Evolutionary conservation across 2,113 vertebrate genomes (phyloP), one percentile per base, ranked within the genome.

Genomic region (Agelaius phoeniceus): DNA sequence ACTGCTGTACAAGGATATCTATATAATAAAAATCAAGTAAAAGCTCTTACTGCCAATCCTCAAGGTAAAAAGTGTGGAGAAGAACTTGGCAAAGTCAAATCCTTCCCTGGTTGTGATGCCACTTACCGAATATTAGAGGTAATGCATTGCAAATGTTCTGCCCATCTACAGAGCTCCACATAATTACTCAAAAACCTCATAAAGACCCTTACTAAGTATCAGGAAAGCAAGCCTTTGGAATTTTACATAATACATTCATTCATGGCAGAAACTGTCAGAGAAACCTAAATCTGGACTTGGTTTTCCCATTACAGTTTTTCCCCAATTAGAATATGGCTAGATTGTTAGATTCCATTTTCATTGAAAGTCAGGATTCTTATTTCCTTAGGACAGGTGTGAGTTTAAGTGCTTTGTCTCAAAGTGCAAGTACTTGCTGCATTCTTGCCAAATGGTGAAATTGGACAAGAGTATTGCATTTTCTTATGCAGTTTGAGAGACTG

Each of bases 101-200:
- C 69, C 51, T 99, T 98, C 95, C 99, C 99, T 96, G 99, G 99
- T 69, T 98, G 98, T 58, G 93, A 71, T 62, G 98, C 99, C 52
- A 96, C 98, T 66, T 98, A 98, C 90, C 98, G 98, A 98, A 98
- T 99, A 92, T 97, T 99, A 43, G 99, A 99, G 99, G 99, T 99
- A 98, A 89, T 43, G 35, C 76, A 46, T 49, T 80, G 10, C 30
- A 52, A 51, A 61, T 58, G 9, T 68, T 89, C 52, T 61, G 13
- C 28, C 16, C 2, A 22, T 89, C 51, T 49, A 21, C 11, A 33
- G 14, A 79, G 27, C 14, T 82, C 63, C 12, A 33, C 18, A 31
- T 69, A 58, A n/a, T 93, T 67, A 30, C 30, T 80, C 26, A 85
- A 54, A 88, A 90, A 37, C 62, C 37, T 71, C 19, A 20, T 85